phyloP scores from a whole-genome alignment of 2,113 vertebrate species.

The Poeciliopsis turrubarensis region DNA sequence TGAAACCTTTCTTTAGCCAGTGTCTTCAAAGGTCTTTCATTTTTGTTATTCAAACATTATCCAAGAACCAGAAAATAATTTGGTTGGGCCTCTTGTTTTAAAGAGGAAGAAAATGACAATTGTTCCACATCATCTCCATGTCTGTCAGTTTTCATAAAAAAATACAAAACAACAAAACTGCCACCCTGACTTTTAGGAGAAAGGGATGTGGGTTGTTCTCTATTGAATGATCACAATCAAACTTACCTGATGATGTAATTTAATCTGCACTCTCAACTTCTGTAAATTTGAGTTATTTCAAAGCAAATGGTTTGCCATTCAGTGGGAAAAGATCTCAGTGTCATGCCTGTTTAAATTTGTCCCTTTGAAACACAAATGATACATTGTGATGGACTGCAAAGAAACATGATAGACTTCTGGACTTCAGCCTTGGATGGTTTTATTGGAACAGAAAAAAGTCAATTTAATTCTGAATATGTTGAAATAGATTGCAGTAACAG shows the following conservation, averaged over 20 bases:
- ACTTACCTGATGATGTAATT: conserved; percentile 60
- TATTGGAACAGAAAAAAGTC: too few relatives aligned
- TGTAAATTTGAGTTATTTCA: conserved; percentile 58
- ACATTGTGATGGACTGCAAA: too few relatives aligned
- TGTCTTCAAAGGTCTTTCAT: neutral
- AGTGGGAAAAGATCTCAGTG: conserved; percentile 41
- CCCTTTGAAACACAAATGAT: too few relatives aligned
- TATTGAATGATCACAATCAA: conserved; percentile 33
- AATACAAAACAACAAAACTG: neutral
- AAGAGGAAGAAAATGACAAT: conserved; percentile 9
- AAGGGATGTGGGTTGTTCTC: conserved; percentile 20
- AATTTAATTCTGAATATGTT: too few relatives aligned
- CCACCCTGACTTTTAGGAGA: conserved; percentile 38
- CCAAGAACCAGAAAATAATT: conserved; percentile 23
- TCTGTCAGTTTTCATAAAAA: conserved; percentile 14
- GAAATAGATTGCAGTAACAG: too few relatives aligned
- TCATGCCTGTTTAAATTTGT: conserved; percentile 1
- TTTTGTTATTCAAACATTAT: neutral
- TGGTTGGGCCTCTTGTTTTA: conserved; percentile 52
- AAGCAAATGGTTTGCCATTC: conserved; percentile 41
- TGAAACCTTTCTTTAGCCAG: neutral
- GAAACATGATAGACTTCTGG: too few relatives aligned
- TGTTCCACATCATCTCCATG: conserved; percentile 20
- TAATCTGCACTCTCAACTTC: conserved; percentile 64
- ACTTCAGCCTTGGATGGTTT: too few relatives aligned